Evolutionary conservation across 2,888 invertebrate species (phyloP), one percentile per base, ranked within the genome.

Genomic region (Drosophila incognita): DNA sequence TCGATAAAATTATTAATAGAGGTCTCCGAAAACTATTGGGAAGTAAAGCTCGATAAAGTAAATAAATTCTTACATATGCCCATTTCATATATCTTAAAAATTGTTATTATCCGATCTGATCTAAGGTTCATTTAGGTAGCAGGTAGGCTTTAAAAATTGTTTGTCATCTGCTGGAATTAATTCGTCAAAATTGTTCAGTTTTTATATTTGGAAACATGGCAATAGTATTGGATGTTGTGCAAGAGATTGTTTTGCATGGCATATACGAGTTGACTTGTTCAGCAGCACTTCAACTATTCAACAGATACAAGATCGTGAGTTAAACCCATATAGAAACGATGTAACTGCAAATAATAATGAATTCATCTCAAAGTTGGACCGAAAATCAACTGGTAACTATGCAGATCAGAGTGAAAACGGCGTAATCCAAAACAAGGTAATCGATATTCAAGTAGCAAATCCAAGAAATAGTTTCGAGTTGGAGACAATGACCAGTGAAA

Each of bases 141-240:
- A 24, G 4, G 15, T 15, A 46, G 4, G 8, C 24, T 46, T 24
- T 46, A 21, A 13, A 40, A 33, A 15, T 33, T 27, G 18, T 18
- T 10, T 52, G 21, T 10, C 7, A 49, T 49, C 11, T n/a, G 54
- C 68, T 64, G 31, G 51, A 56, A 33, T 52, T 59, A 42, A 5
- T 57, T 35, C n/a, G 27, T 61, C 59, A 6, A 42, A 36, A 69
- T 69, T 58, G 3, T n/a, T 7, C 29, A 36, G 49, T 48, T 63
- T 29, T 24, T 24, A 21, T 1, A 27, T 33, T n/a, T 5, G 31
- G 21, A 27, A 81, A 48, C 33, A 85, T 85, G 85, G 77, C 88
- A 15, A 31, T 77, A 6, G 61, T 85, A 29, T 60, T 85, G 29
- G 75, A 85, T 76, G 62, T 85, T n/a, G 60, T 81, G 7, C 75